Conservation (phyloP, 2,113 vertebrate genomes). For the Ivindomyrus marchei region DNA sequence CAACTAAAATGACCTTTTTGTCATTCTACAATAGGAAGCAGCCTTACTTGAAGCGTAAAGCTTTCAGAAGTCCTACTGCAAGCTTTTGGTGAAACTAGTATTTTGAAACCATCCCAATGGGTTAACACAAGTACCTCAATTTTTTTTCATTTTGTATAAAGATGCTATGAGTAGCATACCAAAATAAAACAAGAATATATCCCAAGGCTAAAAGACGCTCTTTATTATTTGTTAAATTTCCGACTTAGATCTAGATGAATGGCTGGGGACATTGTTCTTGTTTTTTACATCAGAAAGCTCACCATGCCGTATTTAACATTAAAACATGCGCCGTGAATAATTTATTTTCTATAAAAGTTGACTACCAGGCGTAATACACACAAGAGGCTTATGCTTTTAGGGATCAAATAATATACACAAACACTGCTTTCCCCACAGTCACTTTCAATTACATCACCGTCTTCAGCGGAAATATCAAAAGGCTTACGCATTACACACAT, state of each 20-base stretch:
- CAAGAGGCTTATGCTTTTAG: background rate
- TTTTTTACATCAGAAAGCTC: background rate
- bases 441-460: slow-evolving; percentile 5
- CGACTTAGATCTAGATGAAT: background rate
- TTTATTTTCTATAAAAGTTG: background rate
- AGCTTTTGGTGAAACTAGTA: background rate
- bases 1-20: background rate
- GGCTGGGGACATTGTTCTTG: background rate
- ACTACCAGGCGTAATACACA: background rate
- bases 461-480: background rate
- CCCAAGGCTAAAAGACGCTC: background rate
- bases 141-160: background rate
- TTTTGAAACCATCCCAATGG: background rate
- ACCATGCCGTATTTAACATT: background rate
- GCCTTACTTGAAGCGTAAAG: background rate
- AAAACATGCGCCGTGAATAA: background rate
- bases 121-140: background rate
- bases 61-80: background rate
- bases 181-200: background rate
- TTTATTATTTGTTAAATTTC: background rate
- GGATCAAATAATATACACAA: background rate
- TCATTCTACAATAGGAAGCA: background rate
- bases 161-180: background rate
- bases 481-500: slow-evolving; percentile 7
- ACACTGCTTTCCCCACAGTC: background rate